Evolutionary conservation across 2,888 invertebrate genomes (phyloP), one percentile per base, ranked within the genome.

Genomic region (Disparrhopalites patrizii): DNA sequence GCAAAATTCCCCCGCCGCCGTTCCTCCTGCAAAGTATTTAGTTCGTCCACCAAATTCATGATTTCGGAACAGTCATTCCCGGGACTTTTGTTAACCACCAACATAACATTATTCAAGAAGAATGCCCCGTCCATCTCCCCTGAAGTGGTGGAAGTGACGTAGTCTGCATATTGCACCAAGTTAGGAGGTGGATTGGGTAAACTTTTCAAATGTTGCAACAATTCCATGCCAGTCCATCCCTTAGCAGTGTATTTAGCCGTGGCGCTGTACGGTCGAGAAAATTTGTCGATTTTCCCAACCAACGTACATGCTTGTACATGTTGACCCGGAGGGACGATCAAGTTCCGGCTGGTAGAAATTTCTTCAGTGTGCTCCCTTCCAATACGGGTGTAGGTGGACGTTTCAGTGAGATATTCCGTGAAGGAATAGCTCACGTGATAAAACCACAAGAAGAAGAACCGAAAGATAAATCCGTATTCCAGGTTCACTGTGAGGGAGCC

Each of bases 221-320:
- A 7, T 23, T 54, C 54, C 31, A 31, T 4, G 28, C 54, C 54
- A 18, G 54, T 54, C 54, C 54, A 54, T 2, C 54, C 54, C 28
- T 31, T 31, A 5, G 31, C 54, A 1, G 31, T 31, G 54, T 54
- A 54, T 18, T 28, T 4, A 5, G 31, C 54, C 3, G 18, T 18
- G 33, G 54, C 54, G 1, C n/a, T 54, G 18, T 18, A 54, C 15
- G 54, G 1, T 13, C 10, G 3, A 3, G 13, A 3, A 23, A 54
- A 54, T 31, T 52, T 30, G 20, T 30, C 28, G 18, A 28, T 30
- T 33, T 31, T 54, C 3, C 54, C 54, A 15, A 54, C 33, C 10
- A 54, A 15, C 1, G 30, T 54, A n/a, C 54, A 54, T 1, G 31
- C 54, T n/a, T 54, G 54, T 5, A 54, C 20, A 20, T 30, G 30